These are phyloP conservation scores for Zaprionus africanus DNA, from an alignment of 1,140 invertebrate species.

Conservation along the genomic window DNA sequence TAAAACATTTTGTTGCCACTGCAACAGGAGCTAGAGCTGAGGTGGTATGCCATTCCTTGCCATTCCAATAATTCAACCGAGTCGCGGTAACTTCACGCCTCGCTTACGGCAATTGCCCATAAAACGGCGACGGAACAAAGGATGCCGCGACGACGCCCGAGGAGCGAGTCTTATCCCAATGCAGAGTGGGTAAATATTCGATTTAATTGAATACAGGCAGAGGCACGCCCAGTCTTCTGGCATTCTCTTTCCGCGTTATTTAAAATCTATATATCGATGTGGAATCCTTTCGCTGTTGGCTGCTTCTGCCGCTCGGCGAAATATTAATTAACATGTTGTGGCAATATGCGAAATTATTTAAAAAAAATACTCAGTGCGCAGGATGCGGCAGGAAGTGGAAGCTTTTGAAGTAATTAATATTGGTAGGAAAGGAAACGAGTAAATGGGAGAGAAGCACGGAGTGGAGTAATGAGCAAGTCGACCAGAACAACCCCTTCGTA, in stretches of 20 bases:
- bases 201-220: constrained; percentile 21
- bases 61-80: constrained; percentile 13
- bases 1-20: constrained; percentile 54
- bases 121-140: constrained; percentile 19
- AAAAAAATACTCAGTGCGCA: constrained; percentile 31
- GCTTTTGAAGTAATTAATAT: constrained; percentile 69
- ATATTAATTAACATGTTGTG: constrained; percentile 65
- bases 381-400: constrained; percentile 27
- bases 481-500: not conserved
- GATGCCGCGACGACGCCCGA: not conserved
- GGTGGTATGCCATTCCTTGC: not conserved
- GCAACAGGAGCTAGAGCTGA: constrained; percentile 27
- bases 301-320: constrained; percentile 20
- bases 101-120: constrained; percentile 21
- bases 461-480: not conserved
- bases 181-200: constrained; percentile 18
- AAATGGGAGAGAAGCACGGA: not conserved
- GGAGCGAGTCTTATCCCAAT: constrained; percentile 18
- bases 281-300: not conserved
- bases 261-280: constrained; percentile 22
- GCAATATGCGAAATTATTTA: constrained; percentile 57
- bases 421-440: not conserved
- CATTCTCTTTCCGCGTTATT: constrained; percentile 8
- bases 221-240: not conserved
- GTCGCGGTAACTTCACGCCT: constrained; percentile 24